A percentile compares a stretch with the other conserved stretches of the same genome.
phyloP scores from a whole-genome alignment of 2,888 invertebrate genomes.

The Metopia argyrocephala region DNA sequence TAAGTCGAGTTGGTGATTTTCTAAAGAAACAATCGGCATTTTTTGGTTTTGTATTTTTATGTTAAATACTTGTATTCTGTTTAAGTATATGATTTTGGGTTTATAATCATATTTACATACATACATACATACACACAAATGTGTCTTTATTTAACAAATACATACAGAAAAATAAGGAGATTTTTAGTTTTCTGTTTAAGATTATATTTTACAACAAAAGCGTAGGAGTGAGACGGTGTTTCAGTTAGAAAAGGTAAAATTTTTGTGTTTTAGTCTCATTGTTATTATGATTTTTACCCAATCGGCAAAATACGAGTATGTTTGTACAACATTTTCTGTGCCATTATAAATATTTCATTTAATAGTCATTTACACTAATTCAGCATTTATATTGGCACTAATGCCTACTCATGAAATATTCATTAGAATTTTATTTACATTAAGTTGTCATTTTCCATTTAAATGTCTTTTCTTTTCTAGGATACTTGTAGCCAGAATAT shows the following conservation, averaged over 20 bases:
- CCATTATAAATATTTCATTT: constrained; percentile 56
- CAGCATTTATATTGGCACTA: constrained; percentile 1
- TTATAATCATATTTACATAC: constrained; percentile 3
- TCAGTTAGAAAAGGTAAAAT: constrained; percentile 5
- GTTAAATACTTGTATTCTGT: neutral
- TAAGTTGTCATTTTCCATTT: neutral
- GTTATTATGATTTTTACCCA: constrained; percentile 31
- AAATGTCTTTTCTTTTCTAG: neutral
- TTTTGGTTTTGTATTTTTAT: neutral
- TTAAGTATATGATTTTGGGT: constrained; percentile 4
- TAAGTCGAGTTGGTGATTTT: constrained; percentile 36
- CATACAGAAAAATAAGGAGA: neutral
- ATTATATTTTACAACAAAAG: constrained; percentile 17
- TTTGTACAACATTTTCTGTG: constrained; percentile 22
- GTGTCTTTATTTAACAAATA: neutral
- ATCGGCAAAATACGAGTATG: constrained; percentile 17
- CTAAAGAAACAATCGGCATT: constrained; percentile 33
- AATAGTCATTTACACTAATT: constrained; percentile 52
- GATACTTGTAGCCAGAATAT: neutral
- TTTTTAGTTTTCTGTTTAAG: constrained; percentile 11
- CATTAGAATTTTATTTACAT: constrained; percentile 44
- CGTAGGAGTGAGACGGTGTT: neutral
- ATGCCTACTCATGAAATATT: constrained; percentile 50
- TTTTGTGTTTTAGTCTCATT: constrained; percentile 20
- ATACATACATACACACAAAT: neutral